Evolutionary conservation across 2,113 vertebrate species (phyloP).

Genomic region (Brevimyrus niger): DNA sequence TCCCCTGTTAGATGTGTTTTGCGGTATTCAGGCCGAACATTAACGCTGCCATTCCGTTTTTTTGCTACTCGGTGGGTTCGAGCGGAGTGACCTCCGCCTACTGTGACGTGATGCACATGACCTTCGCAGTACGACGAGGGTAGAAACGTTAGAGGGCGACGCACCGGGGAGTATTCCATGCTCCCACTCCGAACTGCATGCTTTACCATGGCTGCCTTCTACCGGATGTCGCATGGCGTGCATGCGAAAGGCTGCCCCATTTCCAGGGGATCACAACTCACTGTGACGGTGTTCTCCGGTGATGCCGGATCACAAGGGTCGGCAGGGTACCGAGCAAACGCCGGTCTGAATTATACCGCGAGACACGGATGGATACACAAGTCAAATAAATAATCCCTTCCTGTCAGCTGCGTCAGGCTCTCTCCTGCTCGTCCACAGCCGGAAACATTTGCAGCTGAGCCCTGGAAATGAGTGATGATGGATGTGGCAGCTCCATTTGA

Average conservation of each 20-base stretch:
- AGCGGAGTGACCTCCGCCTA: too few relatives aligned
- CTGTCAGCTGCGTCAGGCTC: not conserved
- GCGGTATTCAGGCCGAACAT: too few relatives aligned
- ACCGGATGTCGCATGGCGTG: not conserved
- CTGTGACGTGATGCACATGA: too few relatives aligned
- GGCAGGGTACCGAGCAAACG: not conserved
- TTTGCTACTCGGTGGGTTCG: too few relatives aligned
- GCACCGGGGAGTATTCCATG: not conserved
- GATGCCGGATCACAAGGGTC: not conserved
- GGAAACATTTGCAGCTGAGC: not conserved
- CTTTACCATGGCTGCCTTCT: not conserved
- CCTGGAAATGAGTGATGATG: not conserved
- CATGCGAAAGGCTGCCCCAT: not conserved
- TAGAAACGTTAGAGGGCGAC: too few relatives aligned
- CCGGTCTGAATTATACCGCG: not conserved
- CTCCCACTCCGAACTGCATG: not conserved
- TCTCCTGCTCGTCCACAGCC: not conserved
- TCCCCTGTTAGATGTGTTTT: too few relatives aligned
- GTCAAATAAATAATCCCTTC: not conserved
- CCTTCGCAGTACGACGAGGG: too few relatives aligned
- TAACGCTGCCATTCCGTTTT: too few relatives aligned
- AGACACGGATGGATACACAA: not conserved
- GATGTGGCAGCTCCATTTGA: not conserved
- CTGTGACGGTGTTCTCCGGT: not conserved
- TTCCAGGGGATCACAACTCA: not conserved